Evolutionary conservation across 2,888 invertebrate genomes (phyloP), one percentile per base, ranked within the genome.

Genomic region (Ichneumon xanthorius): DNA sequence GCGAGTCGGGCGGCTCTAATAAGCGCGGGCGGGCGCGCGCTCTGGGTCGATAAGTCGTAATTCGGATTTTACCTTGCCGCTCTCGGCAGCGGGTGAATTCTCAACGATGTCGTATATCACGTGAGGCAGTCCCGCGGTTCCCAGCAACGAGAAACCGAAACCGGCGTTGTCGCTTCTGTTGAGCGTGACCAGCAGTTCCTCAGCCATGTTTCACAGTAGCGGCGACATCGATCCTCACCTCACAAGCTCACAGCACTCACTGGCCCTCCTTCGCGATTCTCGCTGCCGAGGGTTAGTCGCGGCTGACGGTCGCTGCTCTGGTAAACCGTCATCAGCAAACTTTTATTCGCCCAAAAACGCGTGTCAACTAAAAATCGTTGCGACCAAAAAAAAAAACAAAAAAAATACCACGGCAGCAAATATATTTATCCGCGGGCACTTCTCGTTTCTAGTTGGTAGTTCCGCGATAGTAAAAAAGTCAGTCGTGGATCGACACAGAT

Each of bases 71-170:
- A 97, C 97, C 97, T 97, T 96, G 94, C 97, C 98, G 94, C 97
- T 97, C 94, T 97, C 97, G 92, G 98, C 98, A 89, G 98, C 98
- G 94, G 98, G 98, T 91, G 98, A 98, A 95, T 98, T 97, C 94
- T 98, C 98, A 94, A 98, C 96, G 94, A 98, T 98, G 95, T 98
- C 97, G 95, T 98, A 98, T 94, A 98, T 98, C 94, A 98, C 97
- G 94, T 98, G 98, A 94, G 98, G 98, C 95, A 98, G 96, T 94
- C 98, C 98, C 93, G 97, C 97, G 95, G 97, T 97, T 90, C 98
- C 98, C 93, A 98, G 96, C 92, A 98, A 95, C 92, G 98, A 98
- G 95, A 98, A 98, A 92, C 98, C 98, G 94, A 98, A 97, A 94
- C 98, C 98, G 94, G 96, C 96, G 95, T 96, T 96, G 95, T 97